phyloP scores from a whole-genome alignment of 2,888 invertebrate genomes.

The Spisula subtruncata region DNA sequence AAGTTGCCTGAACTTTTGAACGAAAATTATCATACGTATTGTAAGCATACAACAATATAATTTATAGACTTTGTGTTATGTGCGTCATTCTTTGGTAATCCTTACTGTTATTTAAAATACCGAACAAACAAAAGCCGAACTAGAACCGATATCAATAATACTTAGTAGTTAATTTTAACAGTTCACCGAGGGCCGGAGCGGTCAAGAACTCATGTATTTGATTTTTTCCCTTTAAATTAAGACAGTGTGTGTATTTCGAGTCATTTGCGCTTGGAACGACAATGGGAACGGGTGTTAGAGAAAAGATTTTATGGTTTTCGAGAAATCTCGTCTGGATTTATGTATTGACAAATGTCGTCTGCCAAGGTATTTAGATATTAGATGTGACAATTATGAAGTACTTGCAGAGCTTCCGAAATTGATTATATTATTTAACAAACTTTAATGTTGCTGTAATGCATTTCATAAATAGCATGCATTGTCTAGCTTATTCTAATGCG shows the following conservation, averaged over 20 bases:
- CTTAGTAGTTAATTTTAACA: not conserved
- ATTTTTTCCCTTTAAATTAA: not conserved
- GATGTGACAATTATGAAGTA: not conserved
- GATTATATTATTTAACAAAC: not conserved
- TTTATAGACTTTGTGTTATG: not conserved
- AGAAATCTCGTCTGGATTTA: not conserved
- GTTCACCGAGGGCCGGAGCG: not conserved
- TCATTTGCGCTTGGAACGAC: not conserved
- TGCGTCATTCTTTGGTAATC: not conserved
- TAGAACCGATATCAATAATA: not conserved
- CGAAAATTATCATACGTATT: too few species aligned
- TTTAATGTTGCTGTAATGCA: too few species aligned
- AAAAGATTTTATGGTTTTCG: not conserved
- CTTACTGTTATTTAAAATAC: not conserved
- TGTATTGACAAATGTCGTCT: not conserved
- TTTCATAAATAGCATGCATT: not conserved
- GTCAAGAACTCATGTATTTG: not conserved
- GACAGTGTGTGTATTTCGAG: not conserved
- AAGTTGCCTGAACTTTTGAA: too few species aligned
- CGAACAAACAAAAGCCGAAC: not conserved
- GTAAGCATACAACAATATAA: too few species aligned
- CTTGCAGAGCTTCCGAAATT: not conserved
- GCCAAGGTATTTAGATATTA: constrained; percentile 12
- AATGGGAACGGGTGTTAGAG: not conserved
- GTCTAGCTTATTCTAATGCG: not conserved